Evolutionary conservation across 2,888 invertebrate species (phyloP), one percentile per base, ranked within the genome.

Genomic region (Cephus rjabovi): DNA sequence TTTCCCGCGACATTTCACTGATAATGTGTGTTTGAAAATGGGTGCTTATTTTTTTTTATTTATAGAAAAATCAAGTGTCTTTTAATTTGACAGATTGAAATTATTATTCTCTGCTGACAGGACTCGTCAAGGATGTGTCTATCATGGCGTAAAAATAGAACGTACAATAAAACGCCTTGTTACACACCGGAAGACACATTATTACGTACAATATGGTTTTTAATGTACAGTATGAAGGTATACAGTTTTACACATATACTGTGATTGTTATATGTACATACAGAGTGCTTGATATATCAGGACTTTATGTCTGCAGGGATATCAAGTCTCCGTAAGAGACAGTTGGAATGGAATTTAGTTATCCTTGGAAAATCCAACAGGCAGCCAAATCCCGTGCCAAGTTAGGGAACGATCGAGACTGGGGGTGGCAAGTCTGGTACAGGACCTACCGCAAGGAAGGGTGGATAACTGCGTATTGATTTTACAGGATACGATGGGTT

Each of bases 401-500:
- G 56, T 56, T 23, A 56, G 56, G 56, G 56, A 56, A 56, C 23
- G 56, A 23, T 56, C 23, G 56, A 56, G 56, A 34, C 33, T 34
- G 33, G 34, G 34, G 34, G 31, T 31, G 56, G 37, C 34, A 56
- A 31, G 37, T 74, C 69, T 77, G 74, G 37, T 69, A 35, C 77
- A 40, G 75, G 75, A 75, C 75, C 77, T 77, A 77, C 77, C 77
- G 40, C 75, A 77, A 75, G 35, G 40, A 40, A 70, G 74, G 69
- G 56, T n/a, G 77, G 69, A 77, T 77, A 74, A 31, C 74, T 74
- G 34, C 30, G 75, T 77, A 77, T 77, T 77, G 77, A 77, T 77
- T 77, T 77, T 77, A 70, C 33, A 75, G 71, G 75, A 70, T 75
- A 71, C 77, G 37, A 56, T 23, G 56, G 56, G 56, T 56, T 56